phyloP scores from a whole-genome alignment of 2,888 invertebrate genomes.

The Dione juno region DNA sequence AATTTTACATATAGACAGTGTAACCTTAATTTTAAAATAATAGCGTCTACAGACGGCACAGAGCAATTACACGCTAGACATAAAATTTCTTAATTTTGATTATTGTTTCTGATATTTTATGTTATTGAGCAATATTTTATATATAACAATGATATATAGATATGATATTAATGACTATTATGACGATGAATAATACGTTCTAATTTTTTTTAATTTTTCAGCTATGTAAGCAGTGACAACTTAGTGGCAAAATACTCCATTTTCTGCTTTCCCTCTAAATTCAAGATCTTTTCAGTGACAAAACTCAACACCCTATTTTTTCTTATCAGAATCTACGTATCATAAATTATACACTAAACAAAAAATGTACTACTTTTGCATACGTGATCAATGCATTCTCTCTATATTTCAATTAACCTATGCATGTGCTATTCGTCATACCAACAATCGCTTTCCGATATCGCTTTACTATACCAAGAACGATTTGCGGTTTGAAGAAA shows the following conservation, averaged over 20 bases:
- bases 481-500: constrained; percentile 55
- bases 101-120: neutral
- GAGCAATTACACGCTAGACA: constrained; percentile 51
- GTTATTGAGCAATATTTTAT: neutral
- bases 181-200: too few relatives aligned
- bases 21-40: constrained; percentile 80
- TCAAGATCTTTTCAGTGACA: too few relatives aligned
- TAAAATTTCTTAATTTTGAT: neutral
- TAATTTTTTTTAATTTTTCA: too few relatives aligned
- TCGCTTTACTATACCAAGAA: constrained; percentile 65
- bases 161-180: too few relatives aligned
- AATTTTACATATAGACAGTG: constrained; percentile 67
- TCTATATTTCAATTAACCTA: constrained; percentile 39
- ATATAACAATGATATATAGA: neutral
- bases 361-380: neutral
- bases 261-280: too few relatives aligned
- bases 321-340: neutral
- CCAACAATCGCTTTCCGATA: constrained; percentile 58
- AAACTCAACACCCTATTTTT: too few relatives aligned
- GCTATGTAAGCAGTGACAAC: too few relatives aligned
- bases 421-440: constrained; percentile 49
- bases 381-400: constrained; percentile 25
- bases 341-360: neutral
- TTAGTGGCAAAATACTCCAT: too few relatives aligned
- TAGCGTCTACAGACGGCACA: constrained; percentile 69